A percentile compares a stretch with the other conserved stretches of the same genome.
Conservation (phyloP, 1,140 invertebrate genomes). For the Drosophila ficusphila region DNA sequence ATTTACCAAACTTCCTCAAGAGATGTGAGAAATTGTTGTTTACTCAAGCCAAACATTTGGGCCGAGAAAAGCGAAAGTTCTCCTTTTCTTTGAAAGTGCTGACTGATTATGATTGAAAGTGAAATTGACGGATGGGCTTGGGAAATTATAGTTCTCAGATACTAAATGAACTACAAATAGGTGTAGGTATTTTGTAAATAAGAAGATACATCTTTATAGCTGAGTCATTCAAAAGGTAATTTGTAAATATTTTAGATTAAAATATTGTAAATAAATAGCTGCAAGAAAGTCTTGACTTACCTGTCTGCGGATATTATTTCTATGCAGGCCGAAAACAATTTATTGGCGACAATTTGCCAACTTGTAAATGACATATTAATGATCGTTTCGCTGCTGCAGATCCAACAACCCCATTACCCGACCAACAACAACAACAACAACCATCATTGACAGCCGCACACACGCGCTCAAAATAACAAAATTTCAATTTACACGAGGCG, state of each 20-base stretch:
- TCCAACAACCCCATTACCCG: conserved; percentile 15
- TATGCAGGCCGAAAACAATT: conserved; percentile 62
- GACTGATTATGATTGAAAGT: conserved; percentile 27
- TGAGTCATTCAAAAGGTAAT: not conserved
- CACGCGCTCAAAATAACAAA: conserved; percentile 76
- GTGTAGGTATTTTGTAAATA: not conserved
- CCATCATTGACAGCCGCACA: conserved; percentile 41
- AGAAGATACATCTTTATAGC: not conserved
- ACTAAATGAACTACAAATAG: not conserved
- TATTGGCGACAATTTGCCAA: conserved; percentile 73
- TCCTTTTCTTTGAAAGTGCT: not conserved
- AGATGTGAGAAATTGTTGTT: conserved; percentile 23
- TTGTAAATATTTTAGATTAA: conserved; percentile 1
- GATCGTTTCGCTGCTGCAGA: conserved; percentile 56
- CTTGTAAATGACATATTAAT: conserved; percentile 83
- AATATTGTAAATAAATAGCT: not conserved
- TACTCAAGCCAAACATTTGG: conserved; percentile 22
- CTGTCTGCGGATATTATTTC: conserved; percentile 17
- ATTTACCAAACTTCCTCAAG: conserved; percentile 1
- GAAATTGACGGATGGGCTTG: conserved; percentile 20
- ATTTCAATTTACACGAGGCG: conserved; percentile 62
- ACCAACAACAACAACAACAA: conserved; percentile 25
- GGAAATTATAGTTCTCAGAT: conserved; percentile 9
- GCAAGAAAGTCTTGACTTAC: not conserved
- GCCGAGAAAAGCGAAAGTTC: conserved; percentile 36